Evolutionary conservation across 1,140 invertebrate genomes (phyloP).

Genomic region (Bombus soroeensis): DNA sequence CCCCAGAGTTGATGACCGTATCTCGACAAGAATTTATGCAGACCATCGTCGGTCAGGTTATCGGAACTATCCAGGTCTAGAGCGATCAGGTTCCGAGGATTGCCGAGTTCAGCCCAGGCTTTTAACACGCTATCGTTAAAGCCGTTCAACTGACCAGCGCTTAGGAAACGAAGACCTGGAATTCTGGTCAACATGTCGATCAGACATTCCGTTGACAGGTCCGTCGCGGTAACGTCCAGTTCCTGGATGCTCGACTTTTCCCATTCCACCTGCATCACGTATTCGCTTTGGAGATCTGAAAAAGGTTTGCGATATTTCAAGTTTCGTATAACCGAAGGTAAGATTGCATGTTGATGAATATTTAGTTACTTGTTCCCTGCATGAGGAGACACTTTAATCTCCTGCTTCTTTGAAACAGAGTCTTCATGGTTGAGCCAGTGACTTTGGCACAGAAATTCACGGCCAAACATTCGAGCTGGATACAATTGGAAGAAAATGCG

Average conservation of each 20-base stretch:
- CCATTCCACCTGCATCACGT: conserved; percentile 98
- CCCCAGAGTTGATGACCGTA: conserved; percentile 95
- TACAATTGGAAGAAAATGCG: conserved; percentile 97
- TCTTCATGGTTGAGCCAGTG: conserved; percentile 97
- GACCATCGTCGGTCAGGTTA: conserved; percentile 95
- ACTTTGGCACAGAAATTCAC: conserved; percentile 99
- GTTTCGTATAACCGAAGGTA: too few relatives aligned
- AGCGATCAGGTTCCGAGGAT: conserved; percentile 92
- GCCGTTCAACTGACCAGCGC: conserved; percentile 97
- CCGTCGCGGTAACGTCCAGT: conserved; percentile 98
- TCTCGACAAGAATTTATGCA: conserved; percentile 95
- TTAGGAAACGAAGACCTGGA: conserved; percentile 93
- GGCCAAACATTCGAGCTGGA: conserved; percentile 97
- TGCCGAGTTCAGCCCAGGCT: conserved; percentile 94
- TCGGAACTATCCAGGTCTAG: conserved; percentile 97
- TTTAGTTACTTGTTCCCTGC: conserved; percentile 93
- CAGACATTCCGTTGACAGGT: conserved; percentile 96
- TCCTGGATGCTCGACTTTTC: conserved; percentile 97
- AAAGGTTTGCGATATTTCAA: background rate
- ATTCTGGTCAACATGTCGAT: conserved; percentile 96
- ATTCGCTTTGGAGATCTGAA: conserved; percentile 92
- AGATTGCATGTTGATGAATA: background rate
- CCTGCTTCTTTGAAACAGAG: conserved; percentile 96
- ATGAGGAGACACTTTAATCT: conserved; percentile 96
- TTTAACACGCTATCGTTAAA: conserved; percentile 97